Percentiles rank a stretch among this genome's conserved stretches.
phyloP scores from a whole-genome alignment of 2,797 vertebrate species.

The Erethizon dorsatum region DNA sequence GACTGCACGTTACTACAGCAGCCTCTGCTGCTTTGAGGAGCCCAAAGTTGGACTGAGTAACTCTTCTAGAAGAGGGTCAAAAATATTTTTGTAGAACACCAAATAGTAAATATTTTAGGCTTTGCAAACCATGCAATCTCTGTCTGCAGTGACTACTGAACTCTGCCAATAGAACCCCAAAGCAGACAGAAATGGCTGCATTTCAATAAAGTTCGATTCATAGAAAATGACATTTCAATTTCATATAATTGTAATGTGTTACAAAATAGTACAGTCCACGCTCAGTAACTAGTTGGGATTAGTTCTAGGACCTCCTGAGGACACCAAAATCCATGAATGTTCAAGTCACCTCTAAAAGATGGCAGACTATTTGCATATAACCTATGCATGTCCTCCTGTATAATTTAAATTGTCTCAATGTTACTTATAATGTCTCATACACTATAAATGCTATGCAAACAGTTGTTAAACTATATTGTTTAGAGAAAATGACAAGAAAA shows the following conservation, averaged over 20 bases:
- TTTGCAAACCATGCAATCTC: not conserved
- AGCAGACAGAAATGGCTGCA: not conserved
- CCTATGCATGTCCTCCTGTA: not conserved
- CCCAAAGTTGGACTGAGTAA: not conserved
- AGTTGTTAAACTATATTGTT: not conserved
- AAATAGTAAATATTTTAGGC: not conserved
- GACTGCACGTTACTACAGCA: not conserved
- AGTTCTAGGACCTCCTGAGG: not conserved
- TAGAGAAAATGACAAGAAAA: not conserved
- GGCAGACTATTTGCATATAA: not conserved
- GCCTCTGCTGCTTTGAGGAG: not conserved
- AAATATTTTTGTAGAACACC: not conserved
- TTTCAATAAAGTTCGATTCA: not conserved
- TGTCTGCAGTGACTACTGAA: not conserved
- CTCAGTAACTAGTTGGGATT: not conserved
- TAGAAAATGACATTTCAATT: not conserved
- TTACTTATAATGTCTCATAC: not conserved
- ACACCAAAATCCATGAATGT: not conserved
- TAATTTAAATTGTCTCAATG: not conserved
- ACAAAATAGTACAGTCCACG: not conserved
- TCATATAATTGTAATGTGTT: not conserved
- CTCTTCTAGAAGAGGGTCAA: not conserved
- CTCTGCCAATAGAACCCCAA: rapidly evolving
- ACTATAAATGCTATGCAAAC: not conserved
- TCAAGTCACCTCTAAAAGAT: not conserved